phyloP scores from a whole-genome alignment of 2,888 invertebrate species.

The Nemapogon koenigi region DNA sequence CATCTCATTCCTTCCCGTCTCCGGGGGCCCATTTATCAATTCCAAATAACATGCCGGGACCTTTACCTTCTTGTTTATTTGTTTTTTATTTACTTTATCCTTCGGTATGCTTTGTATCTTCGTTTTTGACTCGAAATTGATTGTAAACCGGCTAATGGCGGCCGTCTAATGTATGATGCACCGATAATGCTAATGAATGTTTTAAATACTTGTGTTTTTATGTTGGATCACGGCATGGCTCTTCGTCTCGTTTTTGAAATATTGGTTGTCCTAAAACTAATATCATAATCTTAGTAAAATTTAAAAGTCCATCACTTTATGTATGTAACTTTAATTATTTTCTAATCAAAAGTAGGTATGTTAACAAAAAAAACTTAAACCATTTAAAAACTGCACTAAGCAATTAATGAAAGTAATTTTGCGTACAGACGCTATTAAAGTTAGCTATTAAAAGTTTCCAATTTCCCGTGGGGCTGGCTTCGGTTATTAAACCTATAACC shows the following conservation, averaged over 20 bases:
- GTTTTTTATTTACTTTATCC: constrained; percentile 60
- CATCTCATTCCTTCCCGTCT: constrained; percentile 43
- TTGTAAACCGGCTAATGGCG: constrained; percentile 56
- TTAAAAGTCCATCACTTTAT: no score
- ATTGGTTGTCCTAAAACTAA: no score
- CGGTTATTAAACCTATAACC: constrained; percentile 30
- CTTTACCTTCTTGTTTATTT: constrained; percentile 55
- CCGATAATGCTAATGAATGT: constrained; percentile 46
- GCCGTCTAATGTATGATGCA: constrained; percentile 45
- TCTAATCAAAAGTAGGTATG: no score
- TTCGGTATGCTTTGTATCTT: constrained; percentile 44
- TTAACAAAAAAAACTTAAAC: no score
- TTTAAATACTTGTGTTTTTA: no score
- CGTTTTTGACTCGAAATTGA: constrained; percentile 54
- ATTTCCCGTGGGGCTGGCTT: constrained; percentile 33
- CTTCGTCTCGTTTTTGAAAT: no score
- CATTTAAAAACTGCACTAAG: no score
- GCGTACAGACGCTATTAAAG: constrained; percentile 42
- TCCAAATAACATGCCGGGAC: constrained; percentile 62
- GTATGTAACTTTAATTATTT: no score
- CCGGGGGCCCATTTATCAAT: constrained; percentile 61
- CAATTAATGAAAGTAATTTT: constrained; percentile 44
- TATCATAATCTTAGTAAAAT: no score
- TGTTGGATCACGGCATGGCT: no score
- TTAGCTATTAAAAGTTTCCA: constrained; percentile 41